Conservation (phyloP, 2,113 vertebrate genomes). For the Elaphurus davidianus region DNA sequence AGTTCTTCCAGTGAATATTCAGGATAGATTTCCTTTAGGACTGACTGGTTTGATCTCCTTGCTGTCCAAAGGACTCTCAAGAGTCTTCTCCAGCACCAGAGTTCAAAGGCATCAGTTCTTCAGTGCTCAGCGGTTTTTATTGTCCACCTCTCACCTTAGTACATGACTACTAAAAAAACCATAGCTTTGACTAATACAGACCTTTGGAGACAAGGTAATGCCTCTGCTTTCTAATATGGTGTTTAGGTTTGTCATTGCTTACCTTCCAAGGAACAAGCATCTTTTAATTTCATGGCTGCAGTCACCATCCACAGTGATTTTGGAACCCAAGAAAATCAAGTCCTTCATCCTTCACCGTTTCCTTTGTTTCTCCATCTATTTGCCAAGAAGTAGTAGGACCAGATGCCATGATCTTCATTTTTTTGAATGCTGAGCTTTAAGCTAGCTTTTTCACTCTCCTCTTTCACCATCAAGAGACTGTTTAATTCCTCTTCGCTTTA, state of each 20-base stretch:
- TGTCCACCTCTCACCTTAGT: background rate
- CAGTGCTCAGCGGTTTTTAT: background rate
- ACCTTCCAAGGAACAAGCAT: background rate
- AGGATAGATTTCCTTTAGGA: background rate
- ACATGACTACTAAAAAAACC: background rate
- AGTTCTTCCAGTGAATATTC: background rate
- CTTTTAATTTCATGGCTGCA: background rate
- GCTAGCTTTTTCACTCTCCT: background rate
- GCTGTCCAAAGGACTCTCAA: background rate
- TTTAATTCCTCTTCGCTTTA: background rate
- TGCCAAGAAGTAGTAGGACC: background rate
- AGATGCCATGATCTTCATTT: background rate
- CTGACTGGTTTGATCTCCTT: background rate
- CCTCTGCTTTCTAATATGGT: background rate
- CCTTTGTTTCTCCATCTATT: background rate
- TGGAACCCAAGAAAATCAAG: background rate
- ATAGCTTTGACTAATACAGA: background rate
- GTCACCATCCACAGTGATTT: background rate
- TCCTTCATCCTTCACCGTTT: background rate
- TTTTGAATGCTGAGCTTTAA: background rate
- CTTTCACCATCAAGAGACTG: background rate
- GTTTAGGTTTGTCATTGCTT: background rate
- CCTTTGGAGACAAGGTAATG: background rate
- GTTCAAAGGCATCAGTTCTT: background rate
- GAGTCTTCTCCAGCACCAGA: background rate